phyloP scores from a whole-genome alignment of 2,797 vertebrate genomes.

The Megaceryle alcyon region DNA sequence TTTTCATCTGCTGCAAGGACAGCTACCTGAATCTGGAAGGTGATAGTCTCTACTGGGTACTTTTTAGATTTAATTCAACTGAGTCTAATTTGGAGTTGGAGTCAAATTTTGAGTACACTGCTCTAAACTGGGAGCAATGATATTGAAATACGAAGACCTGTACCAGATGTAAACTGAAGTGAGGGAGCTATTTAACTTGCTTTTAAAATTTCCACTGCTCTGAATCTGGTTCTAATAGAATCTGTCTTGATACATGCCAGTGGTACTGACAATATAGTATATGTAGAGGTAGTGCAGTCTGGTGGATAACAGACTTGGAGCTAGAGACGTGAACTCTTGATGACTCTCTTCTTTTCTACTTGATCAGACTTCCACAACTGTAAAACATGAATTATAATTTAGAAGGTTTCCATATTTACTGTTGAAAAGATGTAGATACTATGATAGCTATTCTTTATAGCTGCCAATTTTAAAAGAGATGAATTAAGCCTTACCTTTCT shows the following conservation, averaged over 20 bases:
- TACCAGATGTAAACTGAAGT: neutral
- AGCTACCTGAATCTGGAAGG: neutral
- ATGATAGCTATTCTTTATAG: neutral
- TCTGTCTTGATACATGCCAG: neutral
- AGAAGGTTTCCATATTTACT: neutral
- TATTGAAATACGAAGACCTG: neutral
- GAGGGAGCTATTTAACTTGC: neutral
- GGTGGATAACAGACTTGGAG: neutral
- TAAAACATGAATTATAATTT: neutral
- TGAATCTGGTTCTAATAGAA: neutral
- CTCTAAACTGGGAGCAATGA: neutral
- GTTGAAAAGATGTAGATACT: neutral
- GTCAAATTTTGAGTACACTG: neutral
- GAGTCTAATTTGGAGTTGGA: neutral
- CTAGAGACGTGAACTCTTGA: neutral
- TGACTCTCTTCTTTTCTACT: neutral
- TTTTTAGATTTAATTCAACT: neutral
- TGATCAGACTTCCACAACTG: neutral
- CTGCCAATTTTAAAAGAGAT: neutral
- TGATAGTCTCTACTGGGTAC: neutral
- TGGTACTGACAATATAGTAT: accelerated
- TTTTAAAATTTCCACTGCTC: neutral
- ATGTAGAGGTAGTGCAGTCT: neutral
- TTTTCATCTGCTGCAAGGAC: neutral
- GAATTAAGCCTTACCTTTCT: neutral